These are phyloP conservation scores for Ptychodera flava DNA, from an alignment of 35 echinoderm and acorn worm species.

Conservation along the genomic window DNA sequence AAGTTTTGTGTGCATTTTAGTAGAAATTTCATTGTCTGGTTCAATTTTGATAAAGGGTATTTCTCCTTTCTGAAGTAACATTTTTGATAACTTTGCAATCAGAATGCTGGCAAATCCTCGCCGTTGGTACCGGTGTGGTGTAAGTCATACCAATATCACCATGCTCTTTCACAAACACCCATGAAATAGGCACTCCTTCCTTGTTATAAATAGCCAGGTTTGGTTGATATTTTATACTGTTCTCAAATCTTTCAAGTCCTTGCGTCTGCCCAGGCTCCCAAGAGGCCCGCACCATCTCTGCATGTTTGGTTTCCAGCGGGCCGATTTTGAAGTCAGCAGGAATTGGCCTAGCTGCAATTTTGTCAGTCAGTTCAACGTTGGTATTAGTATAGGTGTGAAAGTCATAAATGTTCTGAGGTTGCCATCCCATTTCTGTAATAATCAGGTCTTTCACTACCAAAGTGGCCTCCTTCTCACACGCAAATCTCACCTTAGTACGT, in stretches of 20 bases:
- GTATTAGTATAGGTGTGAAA: not conserved
- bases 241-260: not conserved
- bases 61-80: not conserved
- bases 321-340: not conserved
- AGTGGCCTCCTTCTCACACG: not conserved
- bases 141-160: not conserved
- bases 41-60: not conserved
- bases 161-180: not conserved
- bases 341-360: not conserved
- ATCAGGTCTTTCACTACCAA: not conserved
- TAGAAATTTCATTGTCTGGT: not conserved
- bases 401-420: not conserved
- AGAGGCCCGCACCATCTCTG: not conserved
- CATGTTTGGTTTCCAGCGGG: not conserved
- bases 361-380: not conserved
- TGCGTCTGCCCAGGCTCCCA: not conserved
- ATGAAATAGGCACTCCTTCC: not conserved
- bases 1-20: not conserved
- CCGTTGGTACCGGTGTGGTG: not conserved
- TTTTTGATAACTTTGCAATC: not conserved
- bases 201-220: not conserved
- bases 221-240: not conserved
- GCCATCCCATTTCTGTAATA: not conserved
- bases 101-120: not conserved
- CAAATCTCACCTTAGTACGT: no score